Base-by-base conservation (phyloP, 2,888 invertebrate species). In the Hirtodrosophila cameraria region DNA sequence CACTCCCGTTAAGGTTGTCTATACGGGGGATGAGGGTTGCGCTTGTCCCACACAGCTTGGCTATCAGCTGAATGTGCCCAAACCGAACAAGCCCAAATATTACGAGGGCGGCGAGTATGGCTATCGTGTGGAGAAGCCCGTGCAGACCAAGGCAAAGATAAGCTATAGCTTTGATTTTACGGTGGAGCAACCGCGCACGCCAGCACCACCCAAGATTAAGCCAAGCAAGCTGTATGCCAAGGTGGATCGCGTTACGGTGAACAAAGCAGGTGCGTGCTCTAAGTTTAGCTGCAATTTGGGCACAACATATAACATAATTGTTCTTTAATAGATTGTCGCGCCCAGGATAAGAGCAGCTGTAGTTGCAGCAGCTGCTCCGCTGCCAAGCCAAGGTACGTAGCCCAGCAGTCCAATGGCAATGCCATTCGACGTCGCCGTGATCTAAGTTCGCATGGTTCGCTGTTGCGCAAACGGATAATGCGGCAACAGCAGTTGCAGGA, bases 151-250 rank as follows among this genome's bases (percentile, higher is more conserved):
- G 57, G 70, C 86, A 3, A 81, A 86, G 50, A 82, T 89, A 2
- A 74, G 80, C 16, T 90, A 89, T 23, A 86, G 82, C 35, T 87
- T 90, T 25, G 90, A 90, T 48, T 87, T 90, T 16, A 75, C 75
- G 23, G 88, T 90, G 3, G 89, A 90, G 50, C 81, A 89, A 25
- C 90, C 90, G 0, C 68, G 75, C 7, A 61, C 76, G 5, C 80
- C 82, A 0, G 16, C 65, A 6, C 75, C 76, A 2, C 68, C 67
- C 1, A 70, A 71, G 12, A 9, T 35, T 4, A 59, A 66, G 7
- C 83, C 82, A 18, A 50, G 63, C 28, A 72, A 87, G 33, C 66
- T 90, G 1, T 86, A 74, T 16, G 86, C 88, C 23, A 80, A 81
- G 52, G 71, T 89, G 18, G 88, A 90, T 63, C 86, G 87, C 4